Base-by-base conservation (phyloP, 2,888 invertebrate species). In the Amphipyra berbera region DNA sequence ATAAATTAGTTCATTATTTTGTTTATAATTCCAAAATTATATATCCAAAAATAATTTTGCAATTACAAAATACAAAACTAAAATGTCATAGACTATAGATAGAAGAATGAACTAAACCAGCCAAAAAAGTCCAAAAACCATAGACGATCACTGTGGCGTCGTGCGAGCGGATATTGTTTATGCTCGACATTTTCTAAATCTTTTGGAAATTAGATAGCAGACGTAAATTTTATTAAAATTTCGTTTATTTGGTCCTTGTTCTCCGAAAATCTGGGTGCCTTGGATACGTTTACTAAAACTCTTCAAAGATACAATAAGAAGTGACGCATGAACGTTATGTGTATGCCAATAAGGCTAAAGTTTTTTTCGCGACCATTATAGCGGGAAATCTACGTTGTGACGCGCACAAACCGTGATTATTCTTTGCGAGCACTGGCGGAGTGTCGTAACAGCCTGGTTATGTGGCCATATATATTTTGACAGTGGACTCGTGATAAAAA, bases 361-460 rank as follows among this genome's bases (percentile, higher is more conserved):
- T 76, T 83, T 88, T 84, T 90, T 89, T 88, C 83, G 73, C 63
- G 68, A 81, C 80, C 87, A 88, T 85, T 92, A 94, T 88, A 94
- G 94, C 94, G 94, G 94, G 94, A 94, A 94, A 94, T 88, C 90
- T 87, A 82, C 88, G 84, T 84, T 87, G 92, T 91, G 94, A 93
- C 94, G 94, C 94, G 90, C 86, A 88, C 86, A 80, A 89, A 84
- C 87, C 86, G 85, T 87, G 85, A 83, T 88, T 89, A 87, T 88
- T 90, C 84, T 85, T 88, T 79, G 81, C 84, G 84, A 84, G 81
- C 83, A 80, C 84, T 85, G 81, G 82, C 82, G 81, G 78, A 87
- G 90, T 90, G 87, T 89, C 86, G 86, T 88, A 88, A 89, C 85
- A 86, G 81, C 82, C 74, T 88, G 90, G 92, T 90, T 92, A 92